Percentiles rank a stretch among this genome's conserved stretches.
Evolutionary conservation across 2,113 vertebrate species (phyloP).

Genomic region (Piprites chloris): DNA sequence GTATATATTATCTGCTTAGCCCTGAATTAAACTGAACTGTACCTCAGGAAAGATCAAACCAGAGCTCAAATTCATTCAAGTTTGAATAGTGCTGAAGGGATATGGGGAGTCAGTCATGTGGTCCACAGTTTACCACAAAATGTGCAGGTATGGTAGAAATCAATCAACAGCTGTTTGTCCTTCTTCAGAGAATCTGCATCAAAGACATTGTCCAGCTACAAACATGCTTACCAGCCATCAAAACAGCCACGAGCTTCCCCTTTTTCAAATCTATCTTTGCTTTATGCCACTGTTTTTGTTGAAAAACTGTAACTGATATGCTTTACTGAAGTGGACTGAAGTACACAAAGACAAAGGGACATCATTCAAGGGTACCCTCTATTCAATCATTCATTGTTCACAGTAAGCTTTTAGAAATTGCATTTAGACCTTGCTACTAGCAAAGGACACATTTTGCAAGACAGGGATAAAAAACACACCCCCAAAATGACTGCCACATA

Average conservation of each 20-base stretch:
- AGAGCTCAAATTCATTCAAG: not conserved
- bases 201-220: not conserved
- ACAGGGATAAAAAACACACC: not conserved
- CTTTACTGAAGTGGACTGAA: not conserved
- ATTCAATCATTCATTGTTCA: not conserved
- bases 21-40: not conserved
- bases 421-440: not conserved
- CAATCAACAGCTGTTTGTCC: not conserved
- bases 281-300: not conserved
- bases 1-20: not conserved
- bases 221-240: not conserved
- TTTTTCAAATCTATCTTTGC: not conserved
- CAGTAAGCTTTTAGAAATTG: not conserved
- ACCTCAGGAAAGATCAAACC: not conserved
- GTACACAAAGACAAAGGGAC: not conserved
- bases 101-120: fast-evolving
- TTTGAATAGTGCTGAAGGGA: not conserved
- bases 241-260: not conserved
- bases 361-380: not conserved
- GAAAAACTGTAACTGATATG: not conserved
- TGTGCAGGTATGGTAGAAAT: not conserved
- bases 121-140: not conserved
- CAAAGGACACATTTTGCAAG: not conserved
- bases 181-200: not conserved
- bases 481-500: not conserved